Evolutionary conservation across 2,888 invertebrate genomes (phyloP).

Genomic region (Beris morrisii): DNA sequence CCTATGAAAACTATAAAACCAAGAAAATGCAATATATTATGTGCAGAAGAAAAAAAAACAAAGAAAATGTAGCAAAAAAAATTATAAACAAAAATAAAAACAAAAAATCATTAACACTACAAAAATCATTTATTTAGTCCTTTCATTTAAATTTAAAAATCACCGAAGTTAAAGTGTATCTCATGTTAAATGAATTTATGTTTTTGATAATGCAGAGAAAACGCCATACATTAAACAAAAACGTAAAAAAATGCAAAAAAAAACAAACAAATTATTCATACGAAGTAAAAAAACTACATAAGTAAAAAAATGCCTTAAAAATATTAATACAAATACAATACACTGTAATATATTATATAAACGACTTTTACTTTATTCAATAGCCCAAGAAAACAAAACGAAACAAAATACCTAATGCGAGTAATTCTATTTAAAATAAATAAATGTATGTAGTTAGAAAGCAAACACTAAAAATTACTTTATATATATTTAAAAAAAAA

Average conservation of each 20-base stretch:
- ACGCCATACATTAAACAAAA: too few species aligned
- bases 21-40: slow-evolving; percentile 4
- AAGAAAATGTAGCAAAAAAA: slow-evolving; percentile 1
- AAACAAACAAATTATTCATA: too few species aligned
- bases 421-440: not conserved
- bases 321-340: too few species aligned
- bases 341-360: slow-evolving; percentile 18
- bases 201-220: too few species aligned
- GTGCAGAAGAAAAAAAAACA: slow-evolving; percentile 9
- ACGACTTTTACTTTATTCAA: slow-evolving; percentile 16
- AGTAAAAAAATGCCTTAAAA: too few species aligned
- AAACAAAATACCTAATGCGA: slow-evolving; percentile 15
- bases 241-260: too few species aligned
- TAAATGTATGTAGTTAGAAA: slow-evolving; percentile 21
- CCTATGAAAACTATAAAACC: slow-evolving; percentile 4
- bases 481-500: slow-evolving; percentile 6
- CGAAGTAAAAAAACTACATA: too few species aligned
- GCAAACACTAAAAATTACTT: slow-evolving; percentile 2
- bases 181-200: too few species aligned
- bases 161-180: too few species aligned
- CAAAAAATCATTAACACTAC: not conserved
- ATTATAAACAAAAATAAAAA: slow-evolving; percentile 6
- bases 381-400: slow-evolving; percentile 7
- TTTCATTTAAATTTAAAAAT: too few species aligned
- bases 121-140: slow-evolving; percentile 11